A percentile compares a stretch with the other conserved stretches of the same genome.
Conservation (phyloP, 2,113 vertebrate genomes). For the Sebastes schlegelii region DNA sequence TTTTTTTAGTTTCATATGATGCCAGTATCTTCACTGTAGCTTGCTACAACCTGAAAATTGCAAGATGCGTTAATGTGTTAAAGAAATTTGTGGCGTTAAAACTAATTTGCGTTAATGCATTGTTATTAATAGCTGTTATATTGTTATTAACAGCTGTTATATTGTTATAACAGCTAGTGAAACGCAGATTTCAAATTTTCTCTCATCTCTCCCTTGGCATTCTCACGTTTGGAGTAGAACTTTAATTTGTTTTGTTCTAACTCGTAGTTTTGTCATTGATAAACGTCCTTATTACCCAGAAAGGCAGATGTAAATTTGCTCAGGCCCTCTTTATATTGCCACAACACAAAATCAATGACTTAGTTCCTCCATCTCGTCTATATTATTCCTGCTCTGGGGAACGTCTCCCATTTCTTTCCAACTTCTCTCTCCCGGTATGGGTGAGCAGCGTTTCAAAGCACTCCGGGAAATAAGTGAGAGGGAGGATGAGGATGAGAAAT, state of each 20-base stretch:
- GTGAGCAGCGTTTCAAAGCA: slow-evolving; percentile 42
- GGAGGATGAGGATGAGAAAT: neutral
- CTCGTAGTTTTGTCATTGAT: neutral
- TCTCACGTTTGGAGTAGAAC: neutral
- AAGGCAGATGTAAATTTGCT: slow-evolving; percentile 1
- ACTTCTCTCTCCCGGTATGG: neutral
- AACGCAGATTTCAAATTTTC: too few species aligned
- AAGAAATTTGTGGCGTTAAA: too few species aligned
- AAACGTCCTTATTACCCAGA: neutral
- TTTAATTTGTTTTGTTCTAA: neutral
- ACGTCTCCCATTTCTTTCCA: slow-evolving; percentile 16
- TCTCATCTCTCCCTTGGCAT: neutral
- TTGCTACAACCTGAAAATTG: too few species aligned
- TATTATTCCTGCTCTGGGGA: slow-evolving; percentile 51
- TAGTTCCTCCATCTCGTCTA: slow-evolving; percentile 39
- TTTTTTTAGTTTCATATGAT: too few species aligned
- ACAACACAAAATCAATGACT: slow-evolving; percentile 46
- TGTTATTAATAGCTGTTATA: too few species aligned
- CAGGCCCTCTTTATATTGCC: neutral
- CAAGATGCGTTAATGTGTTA: too few species aligned
- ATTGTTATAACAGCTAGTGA: too few species aligned
- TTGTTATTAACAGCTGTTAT: too few species aligned
- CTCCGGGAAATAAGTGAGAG: slow-evolving; percentile 26
- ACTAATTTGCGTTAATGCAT: too few species aligned
- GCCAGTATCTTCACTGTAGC: too few species aligned